Conservation (phyloP, 2,797 vertebrate species). For the Rhinichthys osculus region DNA sequence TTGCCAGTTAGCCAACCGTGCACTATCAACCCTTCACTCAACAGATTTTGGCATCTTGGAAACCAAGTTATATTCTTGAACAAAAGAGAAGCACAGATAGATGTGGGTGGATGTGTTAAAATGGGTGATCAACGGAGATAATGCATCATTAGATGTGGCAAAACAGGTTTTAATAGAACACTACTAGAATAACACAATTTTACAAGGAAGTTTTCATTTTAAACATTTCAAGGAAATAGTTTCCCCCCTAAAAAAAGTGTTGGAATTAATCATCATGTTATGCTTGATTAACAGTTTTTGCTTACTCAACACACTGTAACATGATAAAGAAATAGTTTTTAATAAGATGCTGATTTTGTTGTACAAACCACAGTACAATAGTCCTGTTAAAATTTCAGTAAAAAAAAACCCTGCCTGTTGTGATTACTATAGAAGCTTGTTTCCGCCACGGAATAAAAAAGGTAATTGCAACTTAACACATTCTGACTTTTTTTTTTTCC, state of each 20-base stretch:
- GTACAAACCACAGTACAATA: not conserved
- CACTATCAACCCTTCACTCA: not conserved
- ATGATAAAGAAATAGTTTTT: not conserved
- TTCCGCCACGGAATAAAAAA: too few species aligned
- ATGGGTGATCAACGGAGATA: not conserved
- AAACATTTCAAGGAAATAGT: not conserved
- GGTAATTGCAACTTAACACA: too few species aligned
- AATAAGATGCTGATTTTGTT: not conserved
- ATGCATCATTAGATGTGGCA: not conserved
- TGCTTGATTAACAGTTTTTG: not conserved
- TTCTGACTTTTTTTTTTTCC: too few species aligned
- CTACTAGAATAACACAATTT: not conserved
- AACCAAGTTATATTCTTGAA: not conserved
- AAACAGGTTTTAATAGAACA: not conserved
- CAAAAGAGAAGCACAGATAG: not conserved
- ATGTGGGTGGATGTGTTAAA: conserved; percentile 10
- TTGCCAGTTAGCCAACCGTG: not conserved
- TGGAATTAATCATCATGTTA: not conserved
- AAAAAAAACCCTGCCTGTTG: too few species aligned
- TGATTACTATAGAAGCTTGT: too few species aligned
- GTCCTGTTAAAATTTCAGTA: not conserved
- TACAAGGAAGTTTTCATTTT: not conserved
- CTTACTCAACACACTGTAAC: not conserved
- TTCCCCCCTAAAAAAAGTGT: not conserved
- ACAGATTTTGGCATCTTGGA: not conserved